Percentiles rank a stretch among this genome's conserved stretches.
phyloP scores from a whole-genome alignment of 64 coral and sea anemone genomes.

The Dendrophyllia cribrosa region DNA sequence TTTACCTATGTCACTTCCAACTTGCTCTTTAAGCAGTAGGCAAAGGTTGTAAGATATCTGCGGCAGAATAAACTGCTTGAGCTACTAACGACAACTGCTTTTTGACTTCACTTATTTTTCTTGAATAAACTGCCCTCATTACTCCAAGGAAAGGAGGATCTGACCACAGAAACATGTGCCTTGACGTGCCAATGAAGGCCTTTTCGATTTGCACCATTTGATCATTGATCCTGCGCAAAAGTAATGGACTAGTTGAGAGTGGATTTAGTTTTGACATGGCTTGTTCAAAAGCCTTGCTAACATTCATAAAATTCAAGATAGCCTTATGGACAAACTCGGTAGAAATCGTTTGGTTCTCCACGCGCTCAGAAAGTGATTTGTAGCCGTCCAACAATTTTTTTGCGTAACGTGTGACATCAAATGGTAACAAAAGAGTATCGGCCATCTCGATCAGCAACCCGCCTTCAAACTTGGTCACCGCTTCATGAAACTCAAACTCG shows the following conservation, averaged over 20 bases:
- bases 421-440: constrained; percentile 64
- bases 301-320: constrained; percentile 56
- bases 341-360: constrained; percentile 34
- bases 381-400: constrained; percentile 23
- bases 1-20: too few species aligned
- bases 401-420: constrained; percentile 66
- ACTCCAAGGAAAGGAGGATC: neutral
- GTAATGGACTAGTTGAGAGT: neutral
- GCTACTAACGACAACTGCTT: constrained; percentile 52
- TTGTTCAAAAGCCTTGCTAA: constrained; percentile 59
- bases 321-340: constrained; percentile 58
- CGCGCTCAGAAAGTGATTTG: neutral
- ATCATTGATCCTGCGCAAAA: constrained; percentile 63
- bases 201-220: constrained; percentile 72
- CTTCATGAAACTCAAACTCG: constrained; percentile 74
- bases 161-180: neutral
- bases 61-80: constrained; percentile 44
- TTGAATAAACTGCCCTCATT: neutral
- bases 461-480: constrained; percentile 69
- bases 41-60: constrained; percentile 44
- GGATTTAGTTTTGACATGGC: constrained; percentile 38
- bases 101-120: neutral
- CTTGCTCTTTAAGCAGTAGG: neutral
- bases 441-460: constrained; percentile 65
- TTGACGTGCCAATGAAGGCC: constrained; percentile 34